Percentiles rank a stretch among this genome's conserved stretches.
Evolutionary conservation across 2,797 vertebrate species (phyloP).

Genomic region (Pteropus rufus): DNA sequence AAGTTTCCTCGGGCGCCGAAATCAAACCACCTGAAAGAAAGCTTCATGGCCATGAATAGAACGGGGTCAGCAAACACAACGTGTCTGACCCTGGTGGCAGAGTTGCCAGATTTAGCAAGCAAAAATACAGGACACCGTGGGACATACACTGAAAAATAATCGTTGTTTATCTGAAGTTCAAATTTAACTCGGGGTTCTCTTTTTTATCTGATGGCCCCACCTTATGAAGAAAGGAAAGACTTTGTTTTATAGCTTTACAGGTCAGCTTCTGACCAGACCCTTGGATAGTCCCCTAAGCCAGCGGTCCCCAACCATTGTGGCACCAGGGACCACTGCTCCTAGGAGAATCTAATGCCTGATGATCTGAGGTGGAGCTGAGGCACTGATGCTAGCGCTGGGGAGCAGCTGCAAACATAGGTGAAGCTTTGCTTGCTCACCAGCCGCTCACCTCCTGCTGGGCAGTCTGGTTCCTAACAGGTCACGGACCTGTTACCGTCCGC

Average conservation of each 20-base stretch:
- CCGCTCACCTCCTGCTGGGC: too few relatives aligned
- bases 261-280: background rate
- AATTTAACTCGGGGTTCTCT: background rate
- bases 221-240: background rate
- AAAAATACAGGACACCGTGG: background rate
- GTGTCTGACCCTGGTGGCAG: background rate
- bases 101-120: background rate
- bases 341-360: too few relatives aligned
- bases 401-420: too few relatives aligned
- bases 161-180: slow-evolving; percentile 20
- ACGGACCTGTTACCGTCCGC: too few relatives aligned
- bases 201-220: background rate
- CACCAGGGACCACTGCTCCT: too few relatives aligned
- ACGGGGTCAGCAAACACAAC: background rate
- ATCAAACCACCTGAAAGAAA: slow-evolving; percentile 70
- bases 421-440: too few relatives aligned
- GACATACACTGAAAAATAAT: background rate
- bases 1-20: slow-evolving; percentile 70
- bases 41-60: background rate
- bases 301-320: too few relatives aligned
- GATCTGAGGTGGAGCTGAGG: too few relatives aligned
- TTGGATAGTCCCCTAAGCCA: too few relatives aligned
- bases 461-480: too few relatives aligned
- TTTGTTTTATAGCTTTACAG: background rate
- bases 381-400: too few relatives aligned